phyloP scores from a whole-genome alignment of 2,888 invertebrate species.

The Agriopis marginaria region DNA sequence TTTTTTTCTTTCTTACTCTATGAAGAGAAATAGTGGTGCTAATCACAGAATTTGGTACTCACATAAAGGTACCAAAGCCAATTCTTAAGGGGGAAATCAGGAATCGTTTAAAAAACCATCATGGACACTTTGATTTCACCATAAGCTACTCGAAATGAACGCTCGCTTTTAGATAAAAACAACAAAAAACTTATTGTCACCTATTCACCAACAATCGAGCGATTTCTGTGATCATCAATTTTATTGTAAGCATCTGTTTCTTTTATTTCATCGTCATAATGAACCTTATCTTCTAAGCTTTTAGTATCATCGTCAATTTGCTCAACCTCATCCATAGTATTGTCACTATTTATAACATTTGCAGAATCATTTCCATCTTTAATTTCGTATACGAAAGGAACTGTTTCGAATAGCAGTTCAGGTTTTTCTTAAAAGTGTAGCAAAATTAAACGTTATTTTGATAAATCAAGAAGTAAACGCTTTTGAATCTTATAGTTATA shows the following conservation, averaged over 20 bases:
- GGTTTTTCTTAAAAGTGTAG: slow-evolving; percentile 49
- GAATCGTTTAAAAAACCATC: slow-evolving; percentile 77
- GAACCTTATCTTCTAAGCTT: slow-evolving; percentile 35
- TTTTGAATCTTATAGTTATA: slow-evolving; percentile 44
- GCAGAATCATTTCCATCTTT: slow-evolving; percentile 60
- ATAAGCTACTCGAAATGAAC: slow-evolving; percentile 82
- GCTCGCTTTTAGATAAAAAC: slow-evolving; percentile 61
- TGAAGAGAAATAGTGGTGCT: slow-evolving; percentile 3
- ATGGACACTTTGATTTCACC: slow-evolving; percentile 70
- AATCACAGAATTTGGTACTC: not conserved
- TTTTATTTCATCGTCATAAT: slow-evolving; percentile 22
- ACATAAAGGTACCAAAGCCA: slow-evolving; percentile 9
- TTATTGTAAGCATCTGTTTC: slow-evolving; percentile 19
- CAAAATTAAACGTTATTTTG: slow-evolving; percentile 25
- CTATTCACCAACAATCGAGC: slow-evolving; percentile 79
- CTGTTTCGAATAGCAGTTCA: slow-evolving; percentile 58
- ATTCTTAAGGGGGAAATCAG: slow-evolving; percentile 58
- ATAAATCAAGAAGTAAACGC: slow-evolving; percentile 27
- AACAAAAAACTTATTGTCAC: slow-evolving; percentile 80
- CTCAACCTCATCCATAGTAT: slow-evolving; percentile 31
- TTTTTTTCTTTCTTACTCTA: not conserved
- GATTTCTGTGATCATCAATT: slow-evolving; percentile 66
- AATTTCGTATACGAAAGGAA: slow-evolving; percentile 55
- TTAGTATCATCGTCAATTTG: slow-evolving; percentile 35
- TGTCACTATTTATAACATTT: slow-evolving; percentile 25